Base-by-base conservation (phyloP, 23 tunicate genomes). In the Corella eumyota region DNA sequence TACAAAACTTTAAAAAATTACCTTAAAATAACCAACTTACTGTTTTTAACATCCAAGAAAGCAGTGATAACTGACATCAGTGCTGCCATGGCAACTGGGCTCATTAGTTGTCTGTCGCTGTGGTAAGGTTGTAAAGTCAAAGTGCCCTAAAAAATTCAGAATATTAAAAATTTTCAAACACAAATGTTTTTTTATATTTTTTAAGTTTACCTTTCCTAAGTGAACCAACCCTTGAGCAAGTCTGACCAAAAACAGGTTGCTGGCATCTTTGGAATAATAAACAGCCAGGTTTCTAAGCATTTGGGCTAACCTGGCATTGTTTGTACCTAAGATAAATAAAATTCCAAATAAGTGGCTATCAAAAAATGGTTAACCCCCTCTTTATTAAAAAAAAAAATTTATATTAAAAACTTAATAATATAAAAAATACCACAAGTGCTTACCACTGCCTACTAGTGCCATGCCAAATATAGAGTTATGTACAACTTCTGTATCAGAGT, bases 391-490 rank as follows among this genome's bases (percentile, higher is more conserved):
- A 40, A 9, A 9, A 40, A 40, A 40, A 40, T 40, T 9, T 15
- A 40, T 9, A 40, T 9, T 4, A 36, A 62, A 17, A 52, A 6
- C 58, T 21, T 20, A 7, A 52, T 17, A 52, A 62, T 19, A 65
- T 15, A 32, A 15, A 49, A 2, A 9, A 3, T 23, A 48, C 2
- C 45, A 1, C 1, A 4, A 21, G 6, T 48, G 51, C 85, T 65
- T 47, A 88, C 96, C 96, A 47, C 83, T 75, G 26, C 97, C 97
- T 21, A 75, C 90, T 24, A 90, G 58, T 0, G 82, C 97, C 97
- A 90, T 90, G 29, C 84, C 97, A 52, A 90, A 90, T 32, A 90
- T 90, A 15, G 97, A 76, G 59, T 90, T 90, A 91, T 90, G 91
- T 3, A 73, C 78, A n/a, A 90, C 97, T 66, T 90, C 97, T 7